Base-by-base conservation (phyloP, 2,888 invertebrate genomes). In the Chironomus riparius region DNA sequence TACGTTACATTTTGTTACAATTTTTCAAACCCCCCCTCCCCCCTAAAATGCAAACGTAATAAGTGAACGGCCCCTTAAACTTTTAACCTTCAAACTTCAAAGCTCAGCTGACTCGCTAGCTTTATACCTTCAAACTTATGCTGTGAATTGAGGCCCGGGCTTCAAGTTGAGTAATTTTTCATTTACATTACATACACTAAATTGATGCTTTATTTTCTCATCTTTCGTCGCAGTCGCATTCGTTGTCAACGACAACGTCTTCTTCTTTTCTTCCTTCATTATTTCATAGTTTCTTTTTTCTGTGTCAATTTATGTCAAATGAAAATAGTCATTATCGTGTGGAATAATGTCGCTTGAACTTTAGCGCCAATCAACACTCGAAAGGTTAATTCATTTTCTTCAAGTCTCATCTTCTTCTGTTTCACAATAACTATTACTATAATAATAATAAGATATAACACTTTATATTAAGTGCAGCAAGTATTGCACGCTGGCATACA, bases 271-370 rank as follows among this genome's bases (percentile, higher is more conserved):
- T 56, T 15, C n/a, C 38, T 10, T 38, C 38, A 38, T 38, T 38
- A 38, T 38, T 38, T 38, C 38, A 38, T 38, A 38, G 38, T 56
- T 56, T 56, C 15, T 65, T 65, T 21, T 24, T 65, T 48, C 47
- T n/a, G 28, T 62, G 61, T 73, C 61, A 73, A 73, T 61, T 73
- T 68, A 62, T 74, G 65, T 74, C 74, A 74, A 74, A 74, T 28
- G 74, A 74, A 74, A 68, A 65, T 28, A 74, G 48, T 74, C 65
- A 74, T 74, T 74, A 74, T 22, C 21, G 1, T 38, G 38, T n/a
- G 24, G 24, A n/a, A n/a, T 47, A 68, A 65, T 74, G 74, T 65
- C 68, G 68, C 68, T 15, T 74, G 74, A 74, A 74, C 74, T 74
- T 74, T 74, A 22, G 74, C 74, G 48, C 68, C 62, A 47, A 38